A percentile compares a stretch with the other conserved stretches of the same genome.
phyloP scores from a whole-genome alignment of 2,113 vertebrate genomes.

The Bufo gargarizans region DNA sequence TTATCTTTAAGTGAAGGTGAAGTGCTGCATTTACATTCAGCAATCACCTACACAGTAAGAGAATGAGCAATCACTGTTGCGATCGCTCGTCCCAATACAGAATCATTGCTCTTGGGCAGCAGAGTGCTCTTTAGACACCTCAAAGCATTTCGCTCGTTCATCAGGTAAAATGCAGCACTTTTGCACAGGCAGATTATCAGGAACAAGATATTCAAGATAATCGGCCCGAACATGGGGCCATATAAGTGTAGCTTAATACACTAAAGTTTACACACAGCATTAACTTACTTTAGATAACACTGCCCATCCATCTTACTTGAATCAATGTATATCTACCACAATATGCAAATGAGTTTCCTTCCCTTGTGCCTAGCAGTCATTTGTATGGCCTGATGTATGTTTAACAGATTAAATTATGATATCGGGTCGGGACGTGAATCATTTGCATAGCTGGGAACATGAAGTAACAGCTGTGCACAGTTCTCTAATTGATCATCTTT shows the following conservation, averaged over 20 bases:
- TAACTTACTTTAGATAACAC: background rate
- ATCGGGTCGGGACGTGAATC: background rate
- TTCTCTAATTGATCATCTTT: background rate
- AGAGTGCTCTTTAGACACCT: too few species aligned
- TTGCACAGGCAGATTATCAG: too few species aligned
- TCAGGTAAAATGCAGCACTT: too few species aligned
- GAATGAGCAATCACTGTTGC: too few species aligned
- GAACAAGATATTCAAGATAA: too few species aligned
- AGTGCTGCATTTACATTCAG: too few species aligned
- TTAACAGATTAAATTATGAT: background rate
- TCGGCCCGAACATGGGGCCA: too few species aligned
- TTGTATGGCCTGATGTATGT: background rate
- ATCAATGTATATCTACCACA: background rate
- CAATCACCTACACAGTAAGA: too few species aligned
- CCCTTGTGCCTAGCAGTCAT: background rate
- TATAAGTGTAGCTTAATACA: background rate
- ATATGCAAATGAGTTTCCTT: background rate
- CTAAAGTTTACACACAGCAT: background rate
- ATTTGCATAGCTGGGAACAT: background rate
- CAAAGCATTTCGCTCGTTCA: too few species aligned
- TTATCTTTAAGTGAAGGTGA: too few species aligned
- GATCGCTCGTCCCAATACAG: too few species aligned
- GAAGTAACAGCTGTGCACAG: background rate
- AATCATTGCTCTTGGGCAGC: too few species aligned
- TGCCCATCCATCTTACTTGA: background rate